Conservation (phyloP, 2,888 invertebrate species). For the Tineola bisselliella region DNA sequence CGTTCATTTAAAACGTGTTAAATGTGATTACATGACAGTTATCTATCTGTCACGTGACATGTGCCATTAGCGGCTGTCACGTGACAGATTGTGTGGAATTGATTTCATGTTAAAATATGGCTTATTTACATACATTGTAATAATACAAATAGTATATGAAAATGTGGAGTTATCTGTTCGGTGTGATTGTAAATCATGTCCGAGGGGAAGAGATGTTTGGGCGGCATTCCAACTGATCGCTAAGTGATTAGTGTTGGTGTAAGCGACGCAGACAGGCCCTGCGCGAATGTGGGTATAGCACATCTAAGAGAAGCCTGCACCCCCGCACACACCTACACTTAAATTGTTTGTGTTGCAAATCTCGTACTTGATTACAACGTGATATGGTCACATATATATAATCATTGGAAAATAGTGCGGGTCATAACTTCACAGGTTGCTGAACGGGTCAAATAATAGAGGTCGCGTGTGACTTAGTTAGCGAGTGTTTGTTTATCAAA, state of each 20-base stretch:
- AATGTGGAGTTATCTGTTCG: neutral
- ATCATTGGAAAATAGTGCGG: too few relatives aligned
- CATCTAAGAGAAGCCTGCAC: too few relatives aligned
- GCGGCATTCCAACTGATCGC: neutral
- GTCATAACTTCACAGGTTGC: too few relatives aligned
- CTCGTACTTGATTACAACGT: neutral
- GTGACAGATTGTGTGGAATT: neutral
- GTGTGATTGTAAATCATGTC: neutral
- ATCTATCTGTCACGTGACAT: neutral
- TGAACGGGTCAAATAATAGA: neutral
- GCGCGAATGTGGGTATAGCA: neutral
- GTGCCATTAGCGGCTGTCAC: neutral
- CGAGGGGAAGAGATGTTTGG: neutral
- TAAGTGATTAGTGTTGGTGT: neutral
- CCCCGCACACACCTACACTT: too few relatives aligned
- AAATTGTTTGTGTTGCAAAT: neutral
- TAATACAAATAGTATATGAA: too few relatives aligned
- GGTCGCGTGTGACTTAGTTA: neutral
- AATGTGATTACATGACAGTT: neutral
- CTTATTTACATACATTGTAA: too few relatives aligned
- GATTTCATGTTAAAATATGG: neutral
- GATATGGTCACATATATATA: neutral
- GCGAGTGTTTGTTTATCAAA: slow-evolving; percentile 3
- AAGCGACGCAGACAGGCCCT: neutral
- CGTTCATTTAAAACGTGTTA: neutral